These are phyloP conservation scores for Loris lydekkerianus DNA, from an alignment of 2,797 vertebrate species.

Conservation along the genomic window DNA sequence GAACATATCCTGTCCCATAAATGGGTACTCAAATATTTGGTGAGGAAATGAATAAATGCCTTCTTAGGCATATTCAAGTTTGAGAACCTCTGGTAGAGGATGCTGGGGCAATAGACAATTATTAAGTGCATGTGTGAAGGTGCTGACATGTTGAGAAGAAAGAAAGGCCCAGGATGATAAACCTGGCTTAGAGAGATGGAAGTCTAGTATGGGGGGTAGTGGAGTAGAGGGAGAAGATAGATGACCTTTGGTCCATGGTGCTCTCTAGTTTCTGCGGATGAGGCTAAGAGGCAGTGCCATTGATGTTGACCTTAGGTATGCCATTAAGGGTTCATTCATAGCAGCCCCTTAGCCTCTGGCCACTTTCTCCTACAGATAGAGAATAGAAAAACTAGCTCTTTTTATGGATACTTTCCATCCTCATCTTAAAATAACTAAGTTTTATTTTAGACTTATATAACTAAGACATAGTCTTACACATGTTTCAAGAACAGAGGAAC, in stretches of 20 bases:
- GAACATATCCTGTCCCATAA: slow-evolving; percentile 22
- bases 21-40: slow-evolving; percentile 15
- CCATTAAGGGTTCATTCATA: not conserved
- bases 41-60: not conserved
- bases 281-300: not conserved
- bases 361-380: not conserved
- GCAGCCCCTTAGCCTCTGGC: slow-evolving; percentile 13
- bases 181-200: not conserved
- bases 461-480: slow-evolving; percentile 21
- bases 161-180: slow-evolving; percentile 3
- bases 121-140: not conserved
- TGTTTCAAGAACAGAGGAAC: slow-evolving; percentile 7
- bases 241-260: not conserved
- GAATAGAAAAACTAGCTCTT: not conserved
- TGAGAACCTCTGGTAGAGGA: slow-evolving; percentile 18
- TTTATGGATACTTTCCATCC: slow-evolving; percentile 40
- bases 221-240: not conserved
- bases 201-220: not conserved
- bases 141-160: not conserved
- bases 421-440: slow-evolving; percentile 24
- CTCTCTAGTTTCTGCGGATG: not conserved
- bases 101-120: not conserved
- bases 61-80: slow-evolving; percentile 36
- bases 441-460: slow-evolving; percentile 43
- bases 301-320: not conserved